Base-by-base conservation (phyloP, 2,888 invertebrate genomes). In the Diaphora mendica region DNA sequence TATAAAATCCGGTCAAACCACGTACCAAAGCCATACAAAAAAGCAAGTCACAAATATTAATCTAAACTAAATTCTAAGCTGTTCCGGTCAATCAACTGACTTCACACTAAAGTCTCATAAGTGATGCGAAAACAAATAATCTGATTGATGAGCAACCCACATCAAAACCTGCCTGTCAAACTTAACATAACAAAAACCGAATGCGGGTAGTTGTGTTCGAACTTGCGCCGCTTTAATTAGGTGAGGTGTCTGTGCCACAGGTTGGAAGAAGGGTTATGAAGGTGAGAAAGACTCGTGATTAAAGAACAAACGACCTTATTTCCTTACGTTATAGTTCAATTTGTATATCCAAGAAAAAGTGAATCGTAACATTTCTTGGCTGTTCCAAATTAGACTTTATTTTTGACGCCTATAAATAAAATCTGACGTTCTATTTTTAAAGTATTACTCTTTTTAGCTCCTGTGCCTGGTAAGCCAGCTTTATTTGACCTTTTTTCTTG, bases 91-190 rank as follows among this genome's bases (percentile, higher is more conserved):
- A 26, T 26, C 26, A 30, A 17, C 62, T 30, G 62, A 62, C 30
- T 62, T 62, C 62, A 62, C 62, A 62, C 62, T 23, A 3, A 67
- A 67, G 67, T 68, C 33, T 30, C 44, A 44, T 68, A 48, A 30
- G 48, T 44, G 44, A 26, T 48, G 39, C n/a, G 42, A 68, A 68
- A 70, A 42, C 3, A 30, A 30, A 64, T 33, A 64, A 13, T 35
- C 67, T 79, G 76, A 76, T 76, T 80, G 62, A 74, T 82, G 72
- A 72, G 23, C 13, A 65, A 82, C 75, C 79, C 73, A 65, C 69
- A 65, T 79, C 79, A 75, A 72, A 69, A 68, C 44, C 42, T 48
- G 2, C 51, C 30, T 30, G 70, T 66, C 71, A 33, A 73, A 75
- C 51, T 68, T 68, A 51, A 2, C 20, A 26, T 33, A 77, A 82